Evolutionary conservation across 2,888 invertebrate species (phyloP).

Genomic region (Netelia virgata): DNA sequence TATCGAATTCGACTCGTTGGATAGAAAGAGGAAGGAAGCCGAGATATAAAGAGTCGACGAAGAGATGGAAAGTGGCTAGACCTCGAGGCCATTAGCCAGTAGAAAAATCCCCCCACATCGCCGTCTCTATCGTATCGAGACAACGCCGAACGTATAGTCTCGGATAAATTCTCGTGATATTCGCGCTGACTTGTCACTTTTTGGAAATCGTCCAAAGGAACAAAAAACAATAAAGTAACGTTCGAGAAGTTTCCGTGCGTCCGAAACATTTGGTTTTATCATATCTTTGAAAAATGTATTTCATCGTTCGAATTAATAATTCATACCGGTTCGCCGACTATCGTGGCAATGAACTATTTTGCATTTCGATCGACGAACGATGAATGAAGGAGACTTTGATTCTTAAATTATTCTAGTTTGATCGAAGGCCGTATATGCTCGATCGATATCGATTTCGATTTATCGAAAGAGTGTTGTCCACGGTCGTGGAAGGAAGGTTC

Average conservation of each 20-base stretch:
- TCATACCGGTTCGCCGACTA: neutral
- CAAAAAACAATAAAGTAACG: neutral
- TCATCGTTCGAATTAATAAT: neutral
- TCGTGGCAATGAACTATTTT: neutral
- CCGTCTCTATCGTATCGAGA: neutral
- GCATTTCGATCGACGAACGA: slow-evolving; percentile 7
- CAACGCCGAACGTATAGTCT: neutral
- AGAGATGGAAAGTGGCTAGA: slow-evolving; percentile 49
- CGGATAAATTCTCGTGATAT: neutral
- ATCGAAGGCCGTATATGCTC: slow-evolving; percentile 1
- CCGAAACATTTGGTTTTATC: neutral
- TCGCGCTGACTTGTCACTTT: neutral
- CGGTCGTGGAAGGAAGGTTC: slow-evolving; percentile 64
- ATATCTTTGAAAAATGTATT: neutral
- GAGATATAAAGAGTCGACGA: neutral
- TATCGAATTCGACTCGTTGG: neutral
- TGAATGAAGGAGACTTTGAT: slow-evolving; percentile 25
- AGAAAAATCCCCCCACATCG: neutral
- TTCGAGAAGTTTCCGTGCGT: neutral
- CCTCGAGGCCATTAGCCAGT: slow-evolving; percentile 23
- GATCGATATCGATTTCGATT: slow-evolving; percentile 32
- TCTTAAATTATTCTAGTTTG: slow-evolving; percentile 54
- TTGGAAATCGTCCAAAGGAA: neutral
- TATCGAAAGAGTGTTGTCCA: slow-evolving; percentile 78
- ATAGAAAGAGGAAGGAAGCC: neutral